These are phyloP conservation scores for Eumacrocentrus americanus DNA, from an alignment of 2,888 invertebrate genomes.

Conservation along the genomic window DNA sequence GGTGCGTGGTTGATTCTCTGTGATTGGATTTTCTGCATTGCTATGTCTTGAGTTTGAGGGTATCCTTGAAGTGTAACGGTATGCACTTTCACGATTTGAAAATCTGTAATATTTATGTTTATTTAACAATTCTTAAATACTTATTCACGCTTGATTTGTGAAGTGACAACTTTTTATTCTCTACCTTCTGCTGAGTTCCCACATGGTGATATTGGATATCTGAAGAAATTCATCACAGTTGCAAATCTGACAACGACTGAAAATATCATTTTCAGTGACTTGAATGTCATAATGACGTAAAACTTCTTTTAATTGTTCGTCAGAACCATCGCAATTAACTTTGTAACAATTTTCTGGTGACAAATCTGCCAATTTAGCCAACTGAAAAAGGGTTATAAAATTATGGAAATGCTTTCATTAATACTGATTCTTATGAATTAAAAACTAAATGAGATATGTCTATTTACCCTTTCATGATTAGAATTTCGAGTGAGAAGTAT, in stretches of 20 bases:
- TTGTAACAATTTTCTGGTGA: conserved; percentile 67
- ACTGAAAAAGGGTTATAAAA: conserved; percentile 41
- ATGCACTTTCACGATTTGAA: conserved; percentile 12
- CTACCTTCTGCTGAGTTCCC: conserved; percentile 48
- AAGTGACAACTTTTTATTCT: neutral
- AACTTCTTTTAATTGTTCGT: conserved; percentile 73
- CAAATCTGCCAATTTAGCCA: conserved; percentile 58
- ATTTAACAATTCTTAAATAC: neutral
- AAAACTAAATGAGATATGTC: no score
- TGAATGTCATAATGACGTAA: conserved; percentile 70
- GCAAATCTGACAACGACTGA: conserved; percentile 73
- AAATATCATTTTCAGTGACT: conserved; percentile 70
- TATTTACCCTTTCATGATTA: conserved; percentile 60
- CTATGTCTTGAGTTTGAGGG: neutral
- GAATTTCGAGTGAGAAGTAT: conserved; percentile 66
- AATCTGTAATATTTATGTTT: conserved; percentile 18
- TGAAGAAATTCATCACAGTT: conserved; percentile 63
- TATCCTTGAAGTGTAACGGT: neutral
- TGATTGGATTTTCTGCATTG: conserved; percentile 3
- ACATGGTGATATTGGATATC: conserved; percentile 60
- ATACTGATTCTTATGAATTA: no score
- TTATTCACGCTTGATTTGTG: neutral
- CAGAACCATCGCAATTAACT: conserved; percentile 64
- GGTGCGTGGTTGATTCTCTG: neutral
- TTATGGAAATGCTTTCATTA: neutral